Evolutionary conservation across 2,113 vertebrate species (phyloP).

Genomic region (Anser cygnoides): DNA sequence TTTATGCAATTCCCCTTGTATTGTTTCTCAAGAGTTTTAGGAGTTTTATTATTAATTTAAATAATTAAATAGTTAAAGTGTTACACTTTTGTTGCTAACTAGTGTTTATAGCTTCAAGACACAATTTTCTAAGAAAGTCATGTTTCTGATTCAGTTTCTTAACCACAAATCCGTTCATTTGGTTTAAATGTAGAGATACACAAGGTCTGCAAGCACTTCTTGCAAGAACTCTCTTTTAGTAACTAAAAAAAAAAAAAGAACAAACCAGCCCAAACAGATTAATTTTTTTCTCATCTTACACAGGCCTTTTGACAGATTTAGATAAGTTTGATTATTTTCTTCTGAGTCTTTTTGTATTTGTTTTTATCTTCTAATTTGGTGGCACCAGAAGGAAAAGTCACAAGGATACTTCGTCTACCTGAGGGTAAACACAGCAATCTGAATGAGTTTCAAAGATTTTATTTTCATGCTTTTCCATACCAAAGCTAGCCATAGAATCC

Average conservation of each 20-base stretch:
- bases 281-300: neutral
- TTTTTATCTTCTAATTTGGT: neutral
- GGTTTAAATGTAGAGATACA: neutral
- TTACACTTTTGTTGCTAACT: neutral
- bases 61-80: neutral
- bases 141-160: neutral
- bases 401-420: neutral
- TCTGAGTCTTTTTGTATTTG: neutral
- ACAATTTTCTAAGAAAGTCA: neutral
- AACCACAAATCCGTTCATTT: neutral
- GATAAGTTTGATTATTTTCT: neutral
- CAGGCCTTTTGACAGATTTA: neutral
- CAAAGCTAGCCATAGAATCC: neutral
- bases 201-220: neutral
- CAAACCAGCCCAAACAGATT: neutral
- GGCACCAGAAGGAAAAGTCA: neutral
- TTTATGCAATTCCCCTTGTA: neutral
- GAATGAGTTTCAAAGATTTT: neutral
- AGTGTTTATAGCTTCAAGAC: neutral
- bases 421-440: neutral
- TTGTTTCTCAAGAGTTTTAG: neutral
- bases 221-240: neutral
- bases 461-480: neutral
- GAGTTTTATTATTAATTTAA: neutral
- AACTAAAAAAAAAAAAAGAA: neutral